Evolutionary conservation across 2,797 vertebrate species (phyloP).

Genomic region (Pangasius djambal): DNA sequence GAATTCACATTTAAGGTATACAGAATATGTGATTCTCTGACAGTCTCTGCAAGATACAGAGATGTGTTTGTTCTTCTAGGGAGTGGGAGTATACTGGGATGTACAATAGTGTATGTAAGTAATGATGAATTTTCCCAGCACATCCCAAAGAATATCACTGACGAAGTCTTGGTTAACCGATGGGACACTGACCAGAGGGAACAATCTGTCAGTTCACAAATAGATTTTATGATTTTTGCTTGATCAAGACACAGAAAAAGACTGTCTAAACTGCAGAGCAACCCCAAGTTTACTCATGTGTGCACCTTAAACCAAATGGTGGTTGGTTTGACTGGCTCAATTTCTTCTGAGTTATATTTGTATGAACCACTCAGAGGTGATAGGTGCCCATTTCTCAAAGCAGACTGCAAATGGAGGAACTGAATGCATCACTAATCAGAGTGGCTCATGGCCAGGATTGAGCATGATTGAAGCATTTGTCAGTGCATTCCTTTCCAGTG

Average conservation of each 20-base stretch:
- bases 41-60: not conserved
- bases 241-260: too few species aligned
- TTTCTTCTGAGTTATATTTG: constrained; percentile 44
- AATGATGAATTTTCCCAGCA: not conserved
- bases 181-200: not conserved
- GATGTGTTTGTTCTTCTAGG: not conserved
- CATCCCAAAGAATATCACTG: not conserved
- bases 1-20: not conserved
- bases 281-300: constrained; percentile 19
- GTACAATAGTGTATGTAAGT: not conserved
- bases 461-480: constrained; percentile 8
- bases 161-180: not conserved
- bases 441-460: not conserved
- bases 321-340: constrained; percentile 38
- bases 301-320: constrained; percentile 33
- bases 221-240: not conserved
- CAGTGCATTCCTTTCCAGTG: not conserved
- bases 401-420: constrained; percentile 29
- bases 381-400: constrained; percentile 45
- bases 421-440: constrained; percentile 49
- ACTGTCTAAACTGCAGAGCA: constrained; percentile 26
- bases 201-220: not conserved
- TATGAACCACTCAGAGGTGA: constrained; percentile 18
- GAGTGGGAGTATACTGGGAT: not conserved
- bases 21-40: not conserved